These are phyloP conservation scores for Oplegnathus fasciatus DNA, from an alignment of 2,113 vertebrate genomes.

Conservation along the genomic window DNA sequence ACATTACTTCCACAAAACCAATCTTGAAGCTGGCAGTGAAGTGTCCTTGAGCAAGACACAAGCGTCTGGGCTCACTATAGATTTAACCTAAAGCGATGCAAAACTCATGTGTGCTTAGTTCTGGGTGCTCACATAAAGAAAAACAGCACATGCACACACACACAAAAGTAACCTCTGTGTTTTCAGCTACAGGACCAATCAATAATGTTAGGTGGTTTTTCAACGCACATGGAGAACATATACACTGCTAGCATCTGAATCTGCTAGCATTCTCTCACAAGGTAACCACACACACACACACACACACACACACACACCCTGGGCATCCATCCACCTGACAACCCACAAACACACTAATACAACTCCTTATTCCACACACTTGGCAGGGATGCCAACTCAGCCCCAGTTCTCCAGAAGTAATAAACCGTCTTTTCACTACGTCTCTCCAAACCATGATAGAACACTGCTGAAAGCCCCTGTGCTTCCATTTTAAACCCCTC, in stretches of 20 bases:
- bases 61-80: background rate
- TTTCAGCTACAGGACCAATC: constrained; percentile 10
- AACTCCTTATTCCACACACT: constrained; percentile 56
- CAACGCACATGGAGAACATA: background rate
- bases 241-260: constrained; percentile 10
- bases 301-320: background rate
- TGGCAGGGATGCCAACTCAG: constrained; percentile 67
- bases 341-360: constrained; percentile 28
- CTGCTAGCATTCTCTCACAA: constrained; percentile 28
- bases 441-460: constrained; percentile 69
- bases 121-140: background rate
- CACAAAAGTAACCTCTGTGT: background rate
- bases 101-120: background rate
- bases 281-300: constrained; percentile 18
- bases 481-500: constrained; percentile 66
- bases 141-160: background rate
- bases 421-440: constrained; percentile 74
- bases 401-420: constrained; percentile 81
- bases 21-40: background rate
- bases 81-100: background rate
- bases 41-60: background rate
- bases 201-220: background rate
- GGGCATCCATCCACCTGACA: constrained; percentile 63
- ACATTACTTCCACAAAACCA: background rate
- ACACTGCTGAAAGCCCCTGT: constrained; percentile 56